A percentile compares a stretch with the other conserved stretches of the same genome.
phyloP scores from a whole-genome alignment of 2,797 vertebrate species.

The Sebastes baramenuke region DNA sequence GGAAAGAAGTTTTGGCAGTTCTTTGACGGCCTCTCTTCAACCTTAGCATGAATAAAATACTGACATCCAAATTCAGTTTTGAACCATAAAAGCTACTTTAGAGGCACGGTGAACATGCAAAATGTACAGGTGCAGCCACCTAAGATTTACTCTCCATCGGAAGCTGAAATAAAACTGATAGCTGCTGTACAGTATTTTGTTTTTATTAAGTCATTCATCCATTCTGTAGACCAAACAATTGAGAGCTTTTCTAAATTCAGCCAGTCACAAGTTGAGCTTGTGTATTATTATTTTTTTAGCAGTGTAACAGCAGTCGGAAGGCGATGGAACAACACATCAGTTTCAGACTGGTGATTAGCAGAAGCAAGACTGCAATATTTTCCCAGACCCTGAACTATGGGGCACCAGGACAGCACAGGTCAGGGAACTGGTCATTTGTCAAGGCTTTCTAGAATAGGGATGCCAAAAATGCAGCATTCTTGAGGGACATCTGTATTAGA shows the following conservation, averaged over 20 bases:
- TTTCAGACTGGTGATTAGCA: background rate
- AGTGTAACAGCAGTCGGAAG: background rate
- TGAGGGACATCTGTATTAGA: background rate
- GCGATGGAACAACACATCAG: background rate
- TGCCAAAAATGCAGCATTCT: background rate
- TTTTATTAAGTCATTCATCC: background rate
- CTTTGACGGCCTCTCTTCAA: constrained; percentile 11
- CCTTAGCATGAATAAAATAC: background rate
- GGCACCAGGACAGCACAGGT: background rate
- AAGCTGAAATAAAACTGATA: background rate
- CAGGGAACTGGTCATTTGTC: background rate
- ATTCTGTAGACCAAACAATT: background rate
- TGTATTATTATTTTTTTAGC: background rate
- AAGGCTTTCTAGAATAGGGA: background rate
- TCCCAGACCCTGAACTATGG: background rate
- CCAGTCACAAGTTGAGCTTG: background rate
- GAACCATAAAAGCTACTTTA: background rate
- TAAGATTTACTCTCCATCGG: background rate
- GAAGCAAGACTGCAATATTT: background rate
- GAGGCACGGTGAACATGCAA: background rate
- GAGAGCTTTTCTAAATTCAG: background rate
- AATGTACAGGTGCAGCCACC: background rate
- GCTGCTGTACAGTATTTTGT: background rate
- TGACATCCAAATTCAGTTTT: constrained; percentile 19
- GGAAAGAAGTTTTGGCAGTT: background rate